Base-by-base conservation (phyloP, 1,140 invertebrate genomes). In the Tribolium castaneum region DNA sequence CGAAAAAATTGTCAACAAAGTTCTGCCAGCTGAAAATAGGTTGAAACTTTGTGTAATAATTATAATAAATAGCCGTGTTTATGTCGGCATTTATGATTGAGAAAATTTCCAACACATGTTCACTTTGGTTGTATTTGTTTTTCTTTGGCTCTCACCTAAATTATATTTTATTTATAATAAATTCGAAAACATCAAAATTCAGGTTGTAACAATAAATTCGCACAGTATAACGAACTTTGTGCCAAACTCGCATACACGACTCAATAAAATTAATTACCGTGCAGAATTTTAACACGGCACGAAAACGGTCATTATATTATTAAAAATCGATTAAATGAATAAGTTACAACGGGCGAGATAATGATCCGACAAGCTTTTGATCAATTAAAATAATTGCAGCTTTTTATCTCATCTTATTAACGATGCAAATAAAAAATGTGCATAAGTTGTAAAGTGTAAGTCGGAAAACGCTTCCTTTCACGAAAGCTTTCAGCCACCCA, bases 41-140 rank as follows among this genome's bases (percentile, higher is more conserved):
- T 12, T 66, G 34, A 4, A 10, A 59, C 19, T 59, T 10, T 59
- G 16, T 16, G 16, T 19, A 19, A 30, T 59, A 59, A 66, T 66
- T 66, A 66, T 66, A 35, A 39, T 66, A 66, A 66, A 66, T 66
- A 6, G 59, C 14, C 59, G 59, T 9, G 14, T 66, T 66, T 66
- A 66, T 35, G 59, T n/a, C 59, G 59, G 59, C 13, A 66, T 66
- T 66, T 66, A 66, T 59, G 14, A 59, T 66, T 66, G 59, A 35
- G 59, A 35, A 66, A 66, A 66, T 66, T 66, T 66, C 59, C 59
- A 35, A 66, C 59, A 66, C 59, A 66, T 66, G 59, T 66, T 34
- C 59, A 14, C 30, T 35, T 12, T 30, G 3, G 30, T 66, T 59
- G 7, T 59, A 25, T 59, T 66, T 66, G 59, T 66, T 66, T 66